Conservation (phyloP, 2,797 vertebrate genomes). For the Carcharodon carcharias region DNA sequence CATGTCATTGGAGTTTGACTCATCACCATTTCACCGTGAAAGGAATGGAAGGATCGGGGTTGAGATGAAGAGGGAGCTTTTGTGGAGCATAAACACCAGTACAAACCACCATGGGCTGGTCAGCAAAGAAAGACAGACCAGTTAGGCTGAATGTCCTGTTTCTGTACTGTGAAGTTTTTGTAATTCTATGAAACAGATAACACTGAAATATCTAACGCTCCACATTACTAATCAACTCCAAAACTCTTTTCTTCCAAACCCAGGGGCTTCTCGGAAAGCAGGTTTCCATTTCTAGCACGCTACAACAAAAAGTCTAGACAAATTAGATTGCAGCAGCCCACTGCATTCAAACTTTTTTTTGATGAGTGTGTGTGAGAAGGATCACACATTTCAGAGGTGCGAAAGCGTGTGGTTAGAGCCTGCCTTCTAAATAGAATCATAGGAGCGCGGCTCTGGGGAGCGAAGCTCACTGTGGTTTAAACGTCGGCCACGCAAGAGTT, state of each 20-base stretch:
- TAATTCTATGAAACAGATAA: too few species aligned
- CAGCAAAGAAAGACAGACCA: background rate
- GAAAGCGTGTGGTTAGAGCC: constrained; percentile 23
- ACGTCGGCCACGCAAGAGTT: background rate
- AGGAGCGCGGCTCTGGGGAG: background rate
- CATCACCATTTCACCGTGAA: background rate
- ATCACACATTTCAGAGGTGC: constrained; percentile 29
- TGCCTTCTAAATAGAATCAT: background rate
- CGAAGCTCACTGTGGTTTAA: background rate
- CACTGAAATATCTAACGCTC: background rate
- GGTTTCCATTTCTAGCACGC: constrained; percentile 15
- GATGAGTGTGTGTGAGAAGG: constrained; percentile 31
- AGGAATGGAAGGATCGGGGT: background rate
- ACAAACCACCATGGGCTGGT: too few species aligned
- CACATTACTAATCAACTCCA: background rate
- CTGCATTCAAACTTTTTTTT: constrained; percentile 5
- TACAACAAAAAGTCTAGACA: background rate
- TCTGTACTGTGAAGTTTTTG: background rate
- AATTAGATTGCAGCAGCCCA: background rate
- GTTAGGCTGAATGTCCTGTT: background rate
- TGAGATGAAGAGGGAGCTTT: background rate
- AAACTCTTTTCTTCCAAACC: background rate
- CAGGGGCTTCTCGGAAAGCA: background rate
- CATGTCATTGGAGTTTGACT: too few species aligned
- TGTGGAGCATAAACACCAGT: background rate